Evolutionary conservation across 2,888 invertebrate species (phyloP), one percentile per base, ranked within the genome.

Genomic region (Megastigmus dorsalis): DNA sequence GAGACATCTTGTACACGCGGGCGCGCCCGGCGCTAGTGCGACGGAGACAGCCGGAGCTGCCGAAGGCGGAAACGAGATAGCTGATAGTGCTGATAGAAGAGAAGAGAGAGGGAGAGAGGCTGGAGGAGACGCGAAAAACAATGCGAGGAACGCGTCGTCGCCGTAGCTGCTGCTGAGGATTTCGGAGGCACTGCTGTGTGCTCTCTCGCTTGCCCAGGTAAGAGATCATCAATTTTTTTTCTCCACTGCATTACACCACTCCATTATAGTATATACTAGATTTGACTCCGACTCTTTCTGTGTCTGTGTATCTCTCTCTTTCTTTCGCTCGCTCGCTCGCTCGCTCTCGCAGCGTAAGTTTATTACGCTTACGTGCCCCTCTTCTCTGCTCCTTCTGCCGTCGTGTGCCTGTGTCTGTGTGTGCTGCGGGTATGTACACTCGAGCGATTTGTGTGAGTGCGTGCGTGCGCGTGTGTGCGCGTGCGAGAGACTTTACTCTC

Each of bases 61-160:
- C 7, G 43, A 28, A 15, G 28, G 23, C 9, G 62, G 45, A 13
- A 36, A 23, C 23, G 20, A 55, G 36, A 20, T 48, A 18, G 50
- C 28, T 10, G 36, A 20, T 9, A 54, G 33, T 13, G 52, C n/a
- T n/a, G n/a, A 6, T 10, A 15, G 6, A 10, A 38, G 18, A 62
- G n/a, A 30, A 62, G 62, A 48, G 18, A 50, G 30, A 68, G 36
- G 5, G 36, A 23, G 20, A 23, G 38, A 33, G 20, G 57, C 57
- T 43, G 66, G 3, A 54, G 4, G 59, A 50, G 65, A 65, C 65
- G 65, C 60, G 67, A 62, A 73, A 73, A 73, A 73, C 67, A 73
- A 73, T 73, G 73, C 67, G 54, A 73, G 73, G 50, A 55, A 52
- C 73, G 73, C 73, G 68, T 52, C 74, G 69, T 63, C 69, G 74